Evolutionary conservation across 2,113 vertebrate genomes (phyloP), one percentile per base, ranked within the genome.

Genomic region (Cyanoderma ruficeps): DNA sequence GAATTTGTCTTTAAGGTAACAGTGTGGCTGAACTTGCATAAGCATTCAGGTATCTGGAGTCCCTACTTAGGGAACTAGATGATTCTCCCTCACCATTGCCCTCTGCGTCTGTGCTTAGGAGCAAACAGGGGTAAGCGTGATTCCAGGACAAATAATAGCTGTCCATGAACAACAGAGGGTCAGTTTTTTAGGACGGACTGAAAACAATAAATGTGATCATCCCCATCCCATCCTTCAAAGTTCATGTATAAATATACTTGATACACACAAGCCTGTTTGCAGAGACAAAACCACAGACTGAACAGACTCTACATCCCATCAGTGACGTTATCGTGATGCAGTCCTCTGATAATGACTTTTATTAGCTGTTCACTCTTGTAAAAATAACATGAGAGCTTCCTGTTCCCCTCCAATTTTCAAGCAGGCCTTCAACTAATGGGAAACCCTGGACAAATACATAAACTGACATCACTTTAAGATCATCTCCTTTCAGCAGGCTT

Each of bases 11-110:
- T 47, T 82, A 87, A 83, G 31, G 65, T 81, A 87, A 81, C 31
- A 60, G 23, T 0, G 0, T 0, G 0, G 27, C 35, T 67, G 47
- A 88, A 83, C 59, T 53, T 90, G 46, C 64, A 86, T 17, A 88
- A 77, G 13, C n/a, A 60, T 64, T 83, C 23, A 24, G 20, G 28
- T 61, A 78, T 89, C 60, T 61, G 61, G 28, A 79, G 52, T 28
- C 11, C 69, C 52, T 90, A 11, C 60, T 78, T 37, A 75, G 25
- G n/a, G 22, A 15, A 87, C 23, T 33, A 41, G 44, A 90, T 86
- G 31, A 78, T 53, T 81, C 59, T 82, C 28, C 20, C 30, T 60
- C 41, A 65, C 23, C 24, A 28, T 21, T 18, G 19, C 44, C 53
- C n/a, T n/a, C 41, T 46, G 8, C 41, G 10, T 35, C 2, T 46